Percentiles rank a stretch among this genome's conserved stretches.
Evolutionary conservation across 1,140 invertebrate genomes (phyloP).

Genomic region (Sipha flava): DNA sequence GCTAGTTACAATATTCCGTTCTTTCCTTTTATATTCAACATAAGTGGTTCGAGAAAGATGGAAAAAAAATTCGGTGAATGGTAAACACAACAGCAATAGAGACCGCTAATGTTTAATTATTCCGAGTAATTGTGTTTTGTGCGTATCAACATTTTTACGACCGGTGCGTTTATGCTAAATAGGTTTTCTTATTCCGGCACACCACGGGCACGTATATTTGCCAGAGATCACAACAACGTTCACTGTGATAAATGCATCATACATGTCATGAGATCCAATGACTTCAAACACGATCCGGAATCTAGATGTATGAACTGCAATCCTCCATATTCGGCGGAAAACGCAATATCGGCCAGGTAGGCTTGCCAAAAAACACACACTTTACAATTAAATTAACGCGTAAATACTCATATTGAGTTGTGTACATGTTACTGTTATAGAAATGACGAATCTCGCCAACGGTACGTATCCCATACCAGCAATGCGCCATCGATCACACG

Average conservation of each 20-base stretch:
- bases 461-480: not conserved
- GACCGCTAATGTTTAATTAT: too few species aligned
- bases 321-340: slow-evolving; percentile 52
- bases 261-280: slow-evolving; percentile 62
- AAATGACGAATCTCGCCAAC: not conserved
- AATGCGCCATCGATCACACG: not conserved
- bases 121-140: too few species aligned
- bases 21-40: slow-evolving; percentile 56
- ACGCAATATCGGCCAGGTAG: slow-evolving; percentile 19
- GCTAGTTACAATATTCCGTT: slow-evolving; percentile 67
- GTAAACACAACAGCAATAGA: too few species aligned
- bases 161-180: not conserved
- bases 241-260: slow-evolving; percentile 47
- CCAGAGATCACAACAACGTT: not conserved
- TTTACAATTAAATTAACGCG: too few species aligned
- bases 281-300: slow-evolving; percentile 62
- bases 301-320: slow-evolving; percentile 57
- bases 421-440: not conserved
- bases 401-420: too few species aligned
- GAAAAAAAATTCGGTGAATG: not conserved
- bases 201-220: not conserved
- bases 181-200: not conserved
- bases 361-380: too few species aligned
- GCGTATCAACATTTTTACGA: too few species aligned
- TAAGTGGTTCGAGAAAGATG: slow-evolving; percentile 55